phyloP scores from a whole-genome alignment of 1,140 invertebrate species.

The Nymphalis io region DNA sequence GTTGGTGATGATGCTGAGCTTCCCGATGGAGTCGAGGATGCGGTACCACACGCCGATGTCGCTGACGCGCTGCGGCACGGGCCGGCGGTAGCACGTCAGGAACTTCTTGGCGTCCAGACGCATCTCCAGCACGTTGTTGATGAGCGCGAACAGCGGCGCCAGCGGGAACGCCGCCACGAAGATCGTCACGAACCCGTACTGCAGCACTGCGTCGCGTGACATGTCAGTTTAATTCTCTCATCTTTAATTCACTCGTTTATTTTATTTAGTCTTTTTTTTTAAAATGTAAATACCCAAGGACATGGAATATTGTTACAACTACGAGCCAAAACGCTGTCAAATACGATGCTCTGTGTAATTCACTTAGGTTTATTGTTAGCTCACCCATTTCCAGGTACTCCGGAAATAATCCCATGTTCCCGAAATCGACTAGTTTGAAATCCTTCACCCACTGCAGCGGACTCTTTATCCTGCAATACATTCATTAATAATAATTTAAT shows the following conservation, averaged over 20 bases:
- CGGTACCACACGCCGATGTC: conserved; percentile 96
- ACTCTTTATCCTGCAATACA: conserved; percentile 66
- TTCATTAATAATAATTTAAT: conserved; percentile 11
- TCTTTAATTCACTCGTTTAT: no score
- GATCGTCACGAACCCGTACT: conserved; percentile 94
- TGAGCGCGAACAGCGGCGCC: conserved; percentile 91
- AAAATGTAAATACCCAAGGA: no score
- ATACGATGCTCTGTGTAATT: no score
- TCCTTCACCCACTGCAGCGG: conserved; percentile 92
- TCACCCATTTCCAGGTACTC: conserved; percentile 99
- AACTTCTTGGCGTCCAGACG: conserved; percentile 93
- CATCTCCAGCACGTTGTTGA: conserved; percentile 95
- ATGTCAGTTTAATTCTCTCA: no score
- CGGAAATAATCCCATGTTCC: conserved; percentile 94
- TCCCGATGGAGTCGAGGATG: conserved; percentile 93
- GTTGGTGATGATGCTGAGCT: conserved; percentile 95
- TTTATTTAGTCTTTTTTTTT: no score
- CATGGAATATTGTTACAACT: no score
- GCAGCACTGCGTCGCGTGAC: conserved; percentile 91
- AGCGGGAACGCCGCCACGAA: conserved; percentile 95
- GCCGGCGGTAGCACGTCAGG: conserved; percentile 90
- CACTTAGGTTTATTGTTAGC: conserved; percentile 27
- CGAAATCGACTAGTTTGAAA: conserved; percentile 94
- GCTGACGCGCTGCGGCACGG: conserved; percentile 90
- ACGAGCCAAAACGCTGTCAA: no score